phyloP scores from a whole-genome alignment of 2,113 vertebrate genomes.

The Atrichornis clamosus region DNA sequence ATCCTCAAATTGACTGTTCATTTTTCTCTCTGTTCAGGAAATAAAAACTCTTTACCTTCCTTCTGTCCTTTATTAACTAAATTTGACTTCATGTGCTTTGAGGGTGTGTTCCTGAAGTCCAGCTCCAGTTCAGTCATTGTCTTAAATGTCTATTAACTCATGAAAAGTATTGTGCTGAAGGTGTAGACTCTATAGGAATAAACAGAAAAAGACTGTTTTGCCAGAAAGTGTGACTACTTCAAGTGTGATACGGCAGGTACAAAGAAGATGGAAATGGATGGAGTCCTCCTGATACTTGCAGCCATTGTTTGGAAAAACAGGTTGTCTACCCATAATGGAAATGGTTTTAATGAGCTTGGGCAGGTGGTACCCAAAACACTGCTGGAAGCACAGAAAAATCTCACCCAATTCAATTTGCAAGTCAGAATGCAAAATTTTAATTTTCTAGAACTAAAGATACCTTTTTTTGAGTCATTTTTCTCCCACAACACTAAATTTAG shows the following conservation, averaged over 20 bases:
- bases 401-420: background rate
- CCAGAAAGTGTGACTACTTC: background rate
- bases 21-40: background rate
- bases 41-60: background rate
- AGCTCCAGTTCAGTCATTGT: background rate
- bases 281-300: background rate
- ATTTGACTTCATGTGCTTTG: background rate
- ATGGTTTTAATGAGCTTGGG: background rate
- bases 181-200: background rate
- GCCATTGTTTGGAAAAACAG: background rate
- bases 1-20: background rate
- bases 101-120: background rate
- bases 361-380: background rate
- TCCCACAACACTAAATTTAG: background rate
- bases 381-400: background rate
- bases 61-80: background rate
- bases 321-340: background rate
- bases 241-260: too few relatives aligned
- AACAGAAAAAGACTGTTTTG: background rate
- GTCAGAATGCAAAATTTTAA: background rate
- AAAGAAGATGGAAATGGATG: background rate
- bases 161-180: background rate
- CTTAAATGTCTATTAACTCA: background rate
- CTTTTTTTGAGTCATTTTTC: background rate
- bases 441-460: background rate